These are phyloP conservation scores for Xenopus borealis DNA, from an alignment of 2,113 vertebrate genomes.

Conservation along the genomic window DNA sequence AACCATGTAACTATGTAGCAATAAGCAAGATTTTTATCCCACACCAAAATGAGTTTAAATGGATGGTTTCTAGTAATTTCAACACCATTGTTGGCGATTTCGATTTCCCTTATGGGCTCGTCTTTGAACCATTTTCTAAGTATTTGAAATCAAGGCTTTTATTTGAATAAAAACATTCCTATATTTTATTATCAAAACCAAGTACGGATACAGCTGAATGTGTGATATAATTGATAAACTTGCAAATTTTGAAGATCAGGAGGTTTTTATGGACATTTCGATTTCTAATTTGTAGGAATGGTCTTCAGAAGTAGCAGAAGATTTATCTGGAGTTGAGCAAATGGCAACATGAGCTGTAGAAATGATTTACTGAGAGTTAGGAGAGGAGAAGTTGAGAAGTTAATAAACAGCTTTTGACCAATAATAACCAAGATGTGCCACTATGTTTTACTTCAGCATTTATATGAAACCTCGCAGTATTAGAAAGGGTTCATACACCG, in stretches of 20 bases:
- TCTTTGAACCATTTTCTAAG: too few relatives aligned
- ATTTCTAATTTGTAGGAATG: slow-evolving; percentile 31
- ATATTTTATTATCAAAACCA: too few relatives aligned
- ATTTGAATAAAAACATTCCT: too few relatives aligned
- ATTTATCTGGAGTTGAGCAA: slow-evolving; percentile 25
- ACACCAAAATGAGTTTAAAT: too few relatives aligned
- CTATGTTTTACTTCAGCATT: slow-evolving; percentile 37
- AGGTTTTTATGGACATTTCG: slow-evolving; percentile 15
- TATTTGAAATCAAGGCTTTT: too few relatives aligned
- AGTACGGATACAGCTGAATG: neutral
- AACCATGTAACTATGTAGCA: too few relatives aligned
- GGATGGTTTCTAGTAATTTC: too few relatives aligned
- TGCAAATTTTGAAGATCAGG: neutral
- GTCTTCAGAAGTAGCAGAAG: slow-evolving; percentile 20
- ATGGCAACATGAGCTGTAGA: slow-evolving; percentile 11
- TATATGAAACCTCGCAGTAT: slow-evolving; percentile 27
- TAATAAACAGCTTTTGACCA: slow-evolving; percentile 42
- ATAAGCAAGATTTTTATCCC: too few relatives aligned
- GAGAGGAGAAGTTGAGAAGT: slow-evolving; percentile 34
- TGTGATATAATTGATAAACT: slow-evolving; percentile 6
- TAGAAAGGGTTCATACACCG: neutral
- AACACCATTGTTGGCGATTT: too few relatives aligned
- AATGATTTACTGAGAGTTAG: slow-evolving; percentile 39
- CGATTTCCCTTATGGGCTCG: too few relatives aligned
- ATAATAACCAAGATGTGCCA: slow-evolving; percentile 36